These are phyloP conservation scores for Drosophila mauritiana DNA, from an alignment of 1,140 invertebrate genomes.

Conservation along the genomic window DNA sequence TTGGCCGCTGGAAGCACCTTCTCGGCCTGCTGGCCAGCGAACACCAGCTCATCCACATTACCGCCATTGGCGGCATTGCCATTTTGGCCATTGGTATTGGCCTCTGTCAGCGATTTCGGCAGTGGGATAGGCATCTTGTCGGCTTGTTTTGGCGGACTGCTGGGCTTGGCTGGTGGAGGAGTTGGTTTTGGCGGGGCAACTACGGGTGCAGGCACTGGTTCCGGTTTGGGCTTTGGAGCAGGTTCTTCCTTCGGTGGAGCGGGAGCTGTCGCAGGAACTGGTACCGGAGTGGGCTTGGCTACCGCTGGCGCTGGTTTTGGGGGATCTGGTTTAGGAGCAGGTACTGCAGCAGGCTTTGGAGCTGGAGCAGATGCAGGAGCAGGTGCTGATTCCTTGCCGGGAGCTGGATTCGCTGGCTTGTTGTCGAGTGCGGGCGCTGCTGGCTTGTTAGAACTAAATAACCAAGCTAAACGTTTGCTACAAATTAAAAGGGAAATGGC, in stretches of 20 bases:
- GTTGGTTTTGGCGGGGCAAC: slow-evolving; percentile 36
- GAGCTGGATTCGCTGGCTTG: slow-evolving; percentile 58
- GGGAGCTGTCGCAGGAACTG: slow-evolving; percentile 24
- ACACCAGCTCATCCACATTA: slow-evolving; percentile 52
- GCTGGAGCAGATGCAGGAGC: slow-evolving; percentile 36
- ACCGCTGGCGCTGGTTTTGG: slow-evolving; percentile 34
- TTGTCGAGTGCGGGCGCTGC: slow-evolving; percentile 66
- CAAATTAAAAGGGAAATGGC: slow-evolving; percentile 34
- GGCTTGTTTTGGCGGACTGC: slow-evolving; percentile 44
- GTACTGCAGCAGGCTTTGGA: slow-evolving; percentile 5
- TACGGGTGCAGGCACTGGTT: slow-evolving; percentile 23
- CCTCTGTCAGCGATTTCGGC: slow-evolving; percentile 63
- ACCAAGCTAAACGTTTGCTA: slow-evolving; percentile 83
- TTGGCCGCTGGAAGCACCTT: slow-evolving; percentile 58
- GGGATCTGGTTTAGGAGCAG: slow-evolving; percentile 22
- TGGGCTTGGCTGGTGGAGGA: slow-evolving; percentile 32
- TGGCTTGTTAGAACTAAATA: slow-evolving; percentile 74
- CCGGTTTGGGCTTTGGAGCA: slow-evolving; percentile 26
- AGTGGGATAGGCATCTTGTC: slow-evolving; percentile 73
- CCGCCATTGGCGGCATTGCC: slow-evolving; percentile 24
- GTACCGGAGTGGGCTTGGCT: slow-evolving; percentile 34
- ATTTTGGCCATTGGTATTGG: slow-evolving; percentile 63
- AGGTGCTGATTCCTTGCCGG: slow-evolving; percentile 35
- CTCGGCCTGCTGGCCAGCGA: slow-evolving; percentile 38
- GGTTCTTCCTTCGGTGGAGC: slow-evolving; percentile 33